A percentile compares a stretch with the other conserved stretches of the same genome.
Evolutionary conservation across 1,140 invertebrate species (phyloP).

Genomic region (Riptortus pedestris): DNA sequence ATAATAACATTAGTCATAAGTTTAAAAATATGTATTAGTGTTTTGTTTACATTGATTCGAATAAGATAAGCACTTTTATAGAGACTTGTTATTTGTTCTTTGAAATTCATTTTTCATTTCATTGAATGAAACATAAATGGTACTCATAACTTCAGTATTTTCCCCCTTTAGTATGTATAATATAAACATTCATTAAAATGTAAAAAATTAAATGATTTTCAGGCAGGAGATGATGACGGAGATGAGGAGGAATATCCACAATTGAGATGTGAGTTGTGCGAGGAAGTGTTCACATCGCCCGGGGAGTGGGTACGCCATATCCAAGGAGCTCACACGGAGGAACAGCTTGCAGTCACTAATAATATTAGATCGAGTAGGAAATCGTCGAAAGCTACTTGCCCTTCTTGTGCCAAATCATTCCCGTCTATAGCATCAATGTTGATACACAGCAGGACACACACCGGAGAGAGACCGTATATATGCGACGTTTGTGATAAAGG

Average conservation of each 20-base stretch:
- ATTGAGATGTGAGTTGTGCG: constrained; percentile 64
- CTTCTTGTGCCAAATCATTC: constrained; percentile 61
- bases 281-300: constrained; percentile 67
- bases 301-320: constrained; percentile 75
- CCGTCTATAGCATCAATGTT: constrained; percentile 66
- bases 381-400: constrained; percentile 37
- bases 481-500: constrained; percentile 64
- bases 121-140: no score
- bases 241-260: constrained; percentile 52
- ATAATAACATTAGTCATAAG: no score
- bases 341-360: constrained; percentile 68
- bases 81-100: no score
- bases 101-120: no score
- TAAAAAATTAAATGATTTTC: no score
- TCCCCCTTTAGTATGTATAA: no score
- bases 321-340: constrained; percentile 68
- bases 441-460: constrained; percentile 39
- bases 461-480: constrained; percentile 52
- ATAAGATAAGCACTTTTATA: no score
- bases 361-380: constrained; percentile 32
- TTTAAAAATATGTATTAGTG: no score
- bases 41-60: no score
- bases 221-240: constrained; percentile 47
- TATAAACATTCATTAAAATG: no score
- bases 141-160: no score